A percentile compares a stretch with the other conserved stretches of the same genome.
phyloP scores from a whole-genome alignment of 2,797 vertebrate species.

The Sitta carolinensis region DNA sequence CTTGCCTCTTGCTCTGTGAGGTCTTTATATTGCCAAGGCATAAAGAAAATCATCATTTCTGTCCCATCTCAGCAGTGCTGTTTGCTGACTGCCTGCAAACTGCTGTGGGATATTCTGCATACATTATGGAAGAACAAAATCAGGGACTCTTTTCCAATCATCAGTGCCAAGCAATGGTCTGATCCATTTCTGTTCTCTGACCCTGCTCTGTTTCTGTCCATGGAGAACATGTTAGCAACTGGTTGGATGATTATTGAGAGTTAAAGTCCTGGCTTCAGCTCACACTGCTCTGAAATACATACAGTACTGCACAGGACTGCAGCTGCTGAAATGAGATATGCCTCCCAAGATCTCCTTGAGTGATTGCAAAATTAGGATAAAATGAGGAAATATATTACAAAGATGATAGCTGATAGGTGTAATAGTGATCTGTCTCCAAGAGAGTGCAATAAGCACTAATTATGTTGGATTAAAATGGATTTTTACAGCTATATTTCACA shows the following conservation, averaged over 20 bases:
- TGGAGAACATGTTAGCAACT: neutral
- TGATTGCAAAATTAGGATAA: neutral
- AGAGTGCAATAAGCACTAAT: neutral
- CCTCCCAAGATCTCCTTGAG: neutral
- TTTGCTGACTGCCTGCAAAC: neutral
- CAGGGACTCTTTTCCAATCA: neutral
- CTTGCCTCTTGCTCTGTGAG: neutral
- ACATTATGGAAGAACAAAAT: neutral
- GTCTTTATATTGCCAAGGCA: neutral
- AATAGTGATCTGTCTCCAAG: neutral
- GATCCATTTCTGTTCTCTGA: neutral
- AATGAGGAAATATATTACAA: slow-evolving; percentile 15
- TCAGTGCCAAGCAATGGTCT: neutral
- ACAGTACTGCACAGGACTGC: neutral
- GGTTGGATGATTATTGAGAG: neutral
- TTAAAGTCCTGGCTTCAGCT: neutral
- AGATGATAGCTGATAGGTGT: neutral
- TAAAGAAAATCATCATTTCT: neutral
- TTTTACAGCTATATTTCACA: neutral
- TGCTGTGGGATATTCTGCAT: neutral
- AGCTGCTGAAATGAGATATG: neutral
- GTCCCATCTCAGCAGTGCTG: neutral
- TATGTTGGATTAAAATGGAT: neutral
- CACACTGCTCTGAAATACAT: neutral
- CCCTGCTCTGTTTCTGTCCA: neutral